Conservation (phyloP, 2,113 vertebrate genomes). For the Pristiophorus japonicus region DNA sequence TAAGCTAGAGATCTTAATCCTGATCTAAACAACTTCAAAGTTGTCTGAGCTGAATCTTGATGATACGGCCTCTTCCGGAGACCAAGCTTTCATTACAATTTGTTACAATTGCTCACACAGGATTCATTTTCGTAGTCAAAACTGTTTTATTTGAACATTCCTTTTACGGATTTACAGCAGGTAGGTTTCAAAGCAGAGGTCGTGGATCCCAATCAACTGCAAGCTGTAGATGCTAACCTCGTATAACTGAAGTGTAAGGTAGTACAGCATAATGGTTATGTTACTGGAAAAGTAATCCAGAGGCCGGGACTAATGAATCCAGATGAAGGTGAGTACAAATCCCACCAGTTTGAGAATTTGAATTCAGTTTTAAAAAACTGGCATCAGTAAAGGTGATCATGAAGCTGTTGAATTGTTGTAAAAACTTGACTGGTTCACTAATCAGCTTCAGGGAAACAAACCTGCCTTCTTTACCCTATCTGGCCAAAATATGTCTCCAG, state of each 20-base stretch:
- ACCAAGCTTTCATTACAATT: constrained; percentile 39
- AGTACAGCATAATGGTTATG: not conserved
- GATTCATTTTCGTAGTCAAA: constrained; percentile 12
- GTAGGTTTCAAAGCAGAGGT: not conserved
- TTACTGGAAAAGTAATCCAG: not conserved
- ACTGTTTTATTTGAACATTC: not conserved
- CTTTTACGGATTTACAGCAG: not conserved
- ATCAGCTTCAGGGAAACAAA: not conserved
- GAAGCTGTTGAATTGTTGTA: not conserved
- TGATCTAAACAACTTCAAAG: constrained; percentile 41
- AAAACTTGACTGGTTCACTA: not conserved
- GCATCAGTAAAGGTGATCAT: not conserved
- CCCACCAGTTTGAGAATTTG: not conserved
- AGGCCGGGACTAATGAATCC: too few relatives aligned
- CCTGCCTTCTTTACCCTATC: not conserved
- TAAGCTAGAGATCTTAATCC: constrained; percentile 35
- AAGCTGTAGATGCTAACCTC: not conserved
- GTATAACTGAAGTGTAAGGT: not conserved
- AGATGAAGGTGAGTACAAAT: too few relatives aligned
- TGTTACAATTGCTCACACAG: constrained; percentile 33
- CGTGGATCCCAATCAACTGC: not conserved
- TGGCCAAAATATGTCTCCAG: not conserved
- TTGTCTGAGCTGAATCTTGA: constrained; percentile 36
- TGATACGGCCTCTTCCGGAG: constrained; percentile 29
- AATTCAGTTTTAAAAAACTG: not conserved